Base-by-base conservation (phyloP, 1,140 invertebrate genomes). In the Camponotus pennsylvanicus region DNA sequence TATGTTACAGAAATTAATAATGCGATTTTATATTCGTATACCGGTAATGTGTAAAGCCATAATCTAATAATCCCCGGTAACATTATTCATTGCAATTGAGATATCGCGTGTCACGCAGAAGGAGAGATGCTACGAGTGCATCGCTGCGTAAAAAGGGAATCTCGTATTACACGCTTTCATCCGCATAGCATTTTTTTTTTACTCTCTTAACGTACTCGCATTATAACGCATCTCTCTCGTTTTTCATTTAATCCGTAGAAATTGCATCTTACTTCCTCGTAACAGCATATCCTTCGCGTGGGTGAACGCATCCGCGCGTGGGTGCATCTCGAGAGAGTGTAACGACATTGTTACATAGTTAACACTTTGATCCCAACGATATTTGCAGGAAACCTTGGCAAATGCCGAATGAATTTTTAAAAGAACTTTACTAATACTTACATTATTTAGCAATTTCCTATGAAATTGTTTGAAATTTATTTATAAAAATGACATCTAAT, bases 311-410 rank as follows among this genome's bases (percentile, higher is more conserved):
- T 18, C 9, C 49, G 27, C 49, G 86, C 80, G 85, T 89, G 76
- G 88, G 86, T 83, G 89, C 88, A 82, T 76, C 45, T 18, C 63
- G 71, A 70, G 87, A 87, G 55, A 61, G 67, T 73, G 42, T 83
- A 75, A 67, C 89, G 77, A 76, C 82, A 86, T 89, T 90, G 88
- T 88, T 37, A 49, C 34, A 59, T 78, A 78, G 85, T 90, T 90
- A 88, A 90, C 88, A 76, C 88, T 90, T 90, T 90, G 88, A 90
- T 88, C 86, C 55, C 66, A 40, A 37, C 32, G 87, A 77, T 82
- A 85, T 82, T 78, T 63, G 67, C 64, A 59, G 45, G 55, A 21
- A 59, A 42, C 37, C 78, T 76, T 57, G 69, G 40, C n/a, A 71
- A 57, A 82, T 71, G 27, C 11, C 32, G 57, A 73, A 21, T 49